phyloP scores from a whole-genome alignment of 2,113 vertebrate genomes.

The Phalacrocorax aristotelis region DNA sequence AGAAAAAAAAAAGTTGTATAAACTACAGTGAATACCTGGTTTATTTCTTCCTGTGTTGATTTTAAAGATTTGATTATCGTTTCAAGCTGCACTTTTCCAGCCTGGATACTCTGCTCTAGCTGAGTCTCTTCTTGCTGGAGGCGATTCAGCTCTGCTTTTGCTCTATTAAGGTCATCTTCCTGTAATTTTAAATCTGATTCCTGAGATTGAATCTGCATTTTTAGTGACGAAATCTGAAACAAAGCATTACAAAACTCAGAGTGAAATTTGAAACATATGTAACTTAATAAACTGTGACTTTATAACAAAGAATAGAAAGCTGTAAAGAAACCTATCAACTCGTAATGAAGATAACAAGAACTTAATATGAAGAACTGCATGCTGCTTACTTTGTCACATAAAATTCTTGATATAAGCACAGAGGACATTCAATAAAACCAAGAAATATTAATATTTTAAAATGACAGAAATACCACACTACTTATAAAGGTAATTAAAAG shows the following conservation, averaged over 20 bases:
- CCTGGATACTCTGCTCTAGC: constrained; percentile 94
- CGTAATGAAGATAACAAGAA: not conserved
- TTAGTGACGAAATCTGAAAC: constrained; percentile 88
- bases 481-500: not conserved
- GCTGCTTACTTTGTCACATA: not conserved
- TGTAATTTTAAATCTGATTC: constrained; percentile 93
- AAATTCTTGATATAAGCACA: not conserved
- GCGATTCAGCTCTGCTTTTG: constrained; percentile 86
- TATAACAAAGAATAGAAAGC: not conserved
- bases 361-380: not conserved
- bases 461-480: not conserved
- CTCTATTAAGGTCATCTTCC: constrained; percentile 91
- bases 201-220: constrained; percentile 93
- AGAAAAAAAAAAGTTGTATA: not conserved
- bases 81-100: constrained; percentile 91
- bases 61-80: constrained; percentile 96
- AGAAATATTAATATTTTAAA: not conserved
- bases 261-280: not conserved
- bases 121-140: constrained; percentile 94
- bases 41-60: constrained; percentile 96
- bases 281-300: not conserved
- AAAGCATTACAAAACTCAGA: not conserved
- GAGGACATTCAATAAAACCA: not conserved
- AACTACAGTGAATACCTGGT: constrained; percentile 79
- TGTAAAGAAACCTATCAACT: not conserved